Conservation (phyloP, 2,888 invertebrate genomes). For the Odontomyia ornata region DNA sequence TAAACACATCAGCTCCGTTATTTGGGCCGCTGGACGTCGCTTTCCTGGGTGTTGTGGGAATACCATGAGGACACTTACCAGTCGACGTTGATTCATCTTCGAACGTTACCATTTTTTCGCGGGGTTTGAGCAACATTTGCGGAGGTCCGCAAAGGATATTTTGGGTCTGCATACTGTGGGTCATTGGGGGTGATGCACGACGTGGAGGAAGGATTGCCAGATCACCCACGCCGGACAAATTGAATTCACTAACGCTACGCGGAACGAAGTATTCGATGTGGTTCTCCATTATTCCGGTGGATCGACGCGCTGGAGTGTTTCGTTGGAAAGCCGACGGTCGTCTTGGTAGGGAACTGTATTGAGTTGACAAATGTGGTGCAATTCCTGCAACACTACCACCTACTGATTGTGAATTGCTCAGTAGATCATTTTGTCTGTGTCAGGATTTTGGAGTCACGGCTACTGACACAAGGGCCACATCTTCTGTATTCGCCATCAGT, state of each 20-base stretch:
- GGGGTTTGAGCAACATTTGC: slow-evolving; percentile 65
- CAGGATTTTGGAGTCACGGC: slow-evolving; percentile 69
- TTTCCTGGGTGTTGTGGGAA: slow-evolving; percentile 63
- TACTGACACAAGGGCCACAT: slow-evolving; percentile 66
- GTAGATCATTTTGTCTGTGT: slow-evolving; percentile 66
- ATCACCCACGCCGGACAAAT: slow-evolving; percentile 74
- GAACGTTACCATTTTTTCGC: slow-evolving; percentile 83
- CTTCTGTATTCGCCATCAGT: slow-evolving; percentile 65
- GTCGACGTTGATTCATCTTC: slow-evolving; percentile 70
- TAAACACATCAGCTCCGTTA: slow-evolving; percentile 79
- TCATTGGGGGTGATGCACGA: slow-evolving; percentile 60
- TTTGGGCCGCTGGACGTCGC: slow-evolving; percentile 67
- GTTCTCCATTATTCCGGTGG: slow-evolving; percentile 69
- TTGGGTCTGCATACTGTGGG: slow-evolving; percentile 58
- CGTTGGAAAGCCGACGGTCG: slow-evolving; percentile 69
- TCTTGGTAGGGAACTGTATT: slow-evolving; percentile 70
- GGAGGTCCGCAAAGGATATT: slow-evolving; percentile 56
- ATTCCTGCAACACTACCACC: slow-evolving; percentile 61
- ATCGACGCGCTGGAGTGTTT: slow-evolving; percentile 72
- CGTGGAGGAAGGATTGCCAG: slow-evolving; percentile 66
- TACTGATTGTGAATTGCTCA: slow-evolving; percentile 61
- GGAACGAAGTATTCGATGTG: slow-evolving; percentile 85
- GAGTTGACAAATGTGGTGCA: slow-evolving; percentile 59
- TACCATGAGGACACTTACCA: slow-evolving; percentile 63
- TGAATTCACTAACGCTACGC: slow-evolving; percentile 84